Evolutionary conservation across 2,113 vertebrate genomes (phyloP).

Genomic region (Triplophysa tibetana): DNA sequence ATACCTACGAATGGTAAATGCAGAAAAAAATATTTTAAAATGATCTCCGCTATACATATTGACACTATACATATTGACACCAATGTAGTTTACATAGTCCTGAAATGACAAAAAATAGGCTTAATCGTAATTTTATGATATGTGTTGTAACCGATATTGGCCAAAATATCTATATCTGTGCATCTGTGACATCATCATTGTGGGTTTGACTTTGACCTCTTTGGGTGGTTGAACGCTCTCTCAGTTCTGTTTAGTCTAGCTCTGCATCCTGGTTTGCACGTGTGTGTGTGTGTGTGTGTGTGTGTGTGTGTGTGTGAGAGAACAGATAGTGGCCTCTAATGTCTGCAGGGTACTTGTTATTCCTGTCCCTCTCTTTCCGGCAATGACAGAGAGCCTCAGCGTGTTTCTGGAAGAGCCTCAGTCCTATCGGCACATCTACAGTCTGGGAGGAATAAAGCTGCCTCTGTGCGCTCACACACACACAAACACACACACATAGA

Average conservation of each 20-base stretch:
- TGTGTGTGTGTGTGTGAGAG: conserved; percentile 30
- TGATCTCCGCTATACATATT: too few species aligned
- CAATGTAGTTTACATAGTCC: too few species aligned
- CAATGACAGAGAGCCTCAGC: conserved; percentile 49
- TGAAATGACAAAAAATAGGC: too few species aligned
- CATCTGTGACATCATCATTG: background rate
- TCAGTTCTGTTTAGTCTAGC: conserved; percentile 75
- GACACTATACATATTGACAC: too few species aligned
- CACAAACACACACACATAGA: conserved; percentile 22
- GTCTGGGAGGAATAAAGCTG: conserved; percentile 69
- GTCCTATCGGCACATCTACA: conserved; percentile 58
- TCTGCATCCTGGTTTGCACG: conserved; percentile 70
- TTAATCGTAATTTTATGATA: too few species aligned
- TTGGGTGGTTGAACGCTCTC: conserved; percentile 60
- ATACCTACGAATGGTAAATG: too few species aligned
- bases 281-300: conserved; percentile 12
- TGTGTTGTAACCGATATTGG: too few species aligned
- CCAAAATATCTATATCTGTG: too few species aligned
- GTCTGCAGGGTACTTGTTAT: conserved; percentile 68
- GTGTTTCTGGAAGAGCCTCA: conserved; percentile 35
- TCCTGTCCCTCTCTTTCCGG: conserved; percentile 51
- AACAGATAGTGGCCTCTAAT: conserved; percentile 69
- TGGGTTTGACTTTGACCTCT: conserved; percentile 48
- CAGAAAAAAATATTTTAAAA: too few species aligned
- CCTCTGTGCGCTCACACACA: conserved; percentile 64